These are phyloP conservation scores for Chunga burmeisteri DNA, from an alignment of 2,113 vertebrate species.

Conservation along the genomic window DNA sequence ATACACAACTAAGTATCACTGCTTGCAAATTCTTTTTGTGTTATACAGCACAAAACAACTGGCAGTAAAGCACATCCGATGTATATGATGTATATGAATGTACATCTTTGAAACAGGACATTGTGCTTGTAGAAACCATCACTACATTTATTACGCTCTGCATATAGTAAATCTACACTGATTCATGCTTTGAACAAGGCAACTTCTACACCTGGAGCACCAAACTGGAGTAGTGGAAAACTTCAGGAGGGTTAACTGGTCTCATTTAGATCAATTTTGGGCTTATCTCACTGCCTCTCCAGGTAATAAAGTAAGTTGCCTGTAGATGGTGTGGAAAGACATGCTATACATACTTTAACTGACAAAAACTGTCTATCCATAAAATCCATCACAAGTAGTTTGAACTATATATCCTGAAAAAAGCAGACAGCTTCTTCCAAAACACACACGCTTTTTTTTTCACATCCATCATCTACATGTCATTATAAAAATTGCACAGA, in stretches of 20 bases:
- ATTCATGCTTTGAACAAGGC: neutral
- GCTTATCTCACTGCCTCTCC: neutral
- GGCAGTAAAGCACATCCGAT: neutral
- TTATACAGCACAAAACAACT: neutral
- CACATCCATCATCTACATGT: neutral
- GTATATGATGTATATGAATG: neutral
- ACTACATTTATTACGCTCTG: neutral
- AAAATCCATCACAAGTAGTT: neutral
- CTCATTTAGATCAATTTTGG: neutral
- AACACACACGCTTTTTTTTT: neutral
- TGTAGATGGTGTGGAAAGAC: slow-evolving; percentile 18
- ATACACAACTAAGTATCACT: neutral
- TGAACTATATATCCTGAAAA: neutral
- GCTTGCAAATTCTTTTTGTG: neutral
- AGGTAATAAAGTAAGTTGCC: neutral
- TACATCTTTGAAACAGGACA: neutral
- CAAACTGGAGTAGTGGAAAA: neutral
- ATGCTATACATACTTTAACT: neutral
- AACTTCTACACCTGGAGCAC: neutral
- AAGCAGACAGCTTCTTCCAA: neutral
- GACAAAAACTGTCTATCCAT: neutral
- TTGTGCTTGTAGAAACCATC: neutral
- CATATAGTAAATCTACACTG: neutral
- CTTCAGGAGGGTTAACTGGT: neutral
- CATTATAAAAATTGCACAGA: neutral